Conservation (phyloP, 2,888 invertebrate genomes). For the Marronus borbonicus region DNA sequence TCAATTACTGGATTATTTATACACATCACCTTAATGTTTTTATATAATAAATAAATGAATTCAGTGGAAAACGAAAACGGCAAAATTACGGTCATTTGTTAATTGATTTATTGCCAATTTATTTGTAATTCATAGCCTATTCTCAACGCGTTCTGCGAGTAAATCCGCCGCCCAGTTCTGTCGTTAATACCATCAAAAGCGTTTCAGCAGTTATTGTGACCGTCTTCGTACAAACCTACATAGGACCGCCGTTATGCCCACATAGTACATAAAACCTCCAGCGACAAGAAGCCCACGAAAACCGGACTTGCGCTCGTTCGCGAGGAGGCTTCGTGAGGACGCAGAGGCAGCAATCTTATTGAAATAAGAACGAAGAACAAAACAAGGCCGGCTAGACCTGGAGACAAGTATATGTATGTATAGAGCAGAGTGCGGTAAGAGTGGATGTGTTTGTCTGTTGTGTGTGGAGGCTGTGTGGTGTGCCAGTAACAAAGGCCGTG, state of each 20-base stretch:
- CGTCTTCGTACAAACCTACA: not conserved
- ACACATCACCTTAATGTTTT: no score
- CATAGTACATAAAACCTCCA: conserved; percentile 30
- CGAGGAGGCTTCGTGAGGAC: conserved; percentile 36
- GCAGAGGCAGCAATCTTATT: conserved; percentile 43
- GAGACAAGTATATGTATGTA: conserved; percentile 45
- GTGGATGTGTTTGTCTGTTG: conserved; percentile 50
- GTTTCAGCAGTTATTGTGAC: not conserved
- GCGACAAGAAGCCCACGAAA: conserved; percentile 46
- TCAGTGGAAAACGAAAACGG: no score
- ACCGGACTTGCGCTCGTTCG: conserved; percentile 24
- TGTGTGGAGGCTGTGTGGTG: conserved; percentile 47
- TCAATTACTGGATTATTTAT: no score
- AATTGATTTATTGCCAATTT: no score
- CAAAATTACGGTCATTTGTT: no score
- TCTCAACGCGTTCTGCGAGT: no score
- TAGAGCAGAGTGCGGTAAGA: conserved; percentile 3
- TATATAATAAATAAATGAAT: no score
- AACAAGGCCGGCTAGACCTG: conserved; percentile 49
- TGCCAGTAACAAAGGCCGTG: conserved; percentile 52
- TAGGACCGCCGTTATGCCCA: not conserved
- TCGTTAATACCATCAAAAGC: no score
- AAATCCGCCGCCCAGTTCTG: no score
- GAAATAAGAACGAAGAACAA: conserved; percentile 51
- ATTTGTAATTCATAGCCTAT: no score